Conservation (phyloP, 2,888 invertebrate genomes). For the Brachypterus glaber region DNA sequence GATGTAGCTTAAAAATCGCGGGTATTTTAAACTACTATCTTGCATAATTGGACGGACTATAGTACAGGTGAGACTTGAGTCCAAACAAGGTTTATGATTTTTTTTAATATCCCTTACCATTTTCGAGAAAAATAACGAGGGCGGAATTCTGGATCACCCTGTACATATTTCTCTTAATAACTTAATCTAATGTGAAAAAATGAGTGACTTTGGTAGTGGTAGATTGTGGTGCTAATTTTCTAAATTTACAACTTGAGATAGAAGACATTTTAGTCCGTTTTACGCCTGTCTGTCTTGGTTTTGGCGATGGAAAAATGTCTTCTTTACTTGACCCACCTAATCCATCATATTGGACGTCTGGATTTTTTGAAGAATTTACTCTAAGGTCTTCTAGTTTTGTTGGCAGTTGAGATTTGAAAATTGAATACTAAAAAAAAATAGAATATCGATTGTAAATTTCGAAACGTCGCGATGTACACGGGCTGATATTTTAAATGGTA, state of each 20-base stretch:
- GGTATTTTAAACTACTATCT: no score
- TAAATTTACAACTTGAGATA: constrained; percentile 26
- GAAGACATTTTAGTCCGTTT: constrained; percentile 19
- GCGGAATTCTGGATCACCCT: no score
- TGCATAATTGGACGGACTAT: no score
- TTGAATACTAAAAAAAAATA: constrained; percentile 19
- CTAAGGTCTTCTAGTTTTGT: constrained; percentile 6
- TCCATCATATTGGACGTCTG: constrained; percentile 42
- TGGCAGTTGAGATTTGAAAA: constrained; percentile 15
- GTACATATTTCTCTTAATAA: no score
- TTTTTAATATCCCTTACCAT: no score
- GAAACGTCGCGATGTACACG: no score
- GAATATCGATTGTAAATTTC: no score
- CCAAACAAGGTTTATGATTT: no score
- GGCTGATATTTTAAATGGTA: no score
- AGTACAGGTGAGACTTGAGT: no score
- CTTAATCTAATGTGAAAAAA: constrained; percentile 2
- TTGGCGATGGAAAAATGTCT: constrained; percentile 41
- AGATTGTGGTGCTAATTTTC: constrained; percentile 25
- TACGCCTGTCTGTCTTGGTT: constrained; percentile 11
- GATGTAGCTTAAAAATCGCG: no score
- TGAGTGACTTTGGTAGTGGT: constrained; percentile 10
- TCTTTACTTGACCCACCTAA: constrained; percentile 48
- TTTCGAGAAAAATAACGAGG: no score
- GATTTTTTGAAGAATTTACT: constrained; percentile 5